These are phyloP conservation scores for Carassius gibelio DNA, from an alignment of 2,113 vertebrate species.

Conservation along the genomic window DNA sequence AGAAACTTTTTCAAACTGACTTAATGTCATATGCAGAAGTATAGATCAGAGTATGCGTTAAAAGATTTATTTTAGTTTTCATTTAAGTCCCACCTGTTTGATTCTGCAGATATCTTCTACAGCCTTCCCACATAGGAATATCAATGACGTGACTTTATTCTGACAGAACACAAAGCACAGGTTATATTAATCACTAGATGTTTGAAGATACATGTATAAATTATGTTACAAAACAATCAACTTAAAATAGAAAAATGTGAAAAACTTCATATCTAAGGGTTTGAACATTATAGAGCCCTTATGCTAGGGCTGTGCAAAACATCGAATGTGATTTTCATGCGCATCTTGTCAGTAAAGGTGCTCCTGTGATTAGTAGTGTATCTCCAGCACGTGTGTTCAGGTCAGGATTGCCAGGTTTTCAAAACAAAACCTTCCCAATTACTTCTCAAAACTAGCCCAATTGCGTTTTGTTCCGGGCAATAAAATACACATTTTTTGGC, in stretches of 20 bases:
- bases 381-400: too few relatives aligned
- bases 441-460: too few relatives aligned
- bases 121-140: slow-evolving; percentile 92
- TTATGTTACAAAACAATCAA: background rate
- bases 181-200: background rate
- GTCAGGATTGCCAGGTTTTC: too few relatives aligned
- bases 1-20: slow-evolving; percentile 15
- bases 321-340: too few relatives aligned
- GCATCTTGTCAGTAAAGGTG: too few relatives aligned
- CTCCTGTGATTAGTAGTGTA: too few relatives aligned
- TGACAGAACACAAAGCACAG: slow-evolving; percentile 66
- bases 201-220: background rate
- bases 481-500: too few relatives aligned
- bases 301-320: background rate
- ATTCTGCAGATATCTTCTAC: slow-evolving; percentile 97
- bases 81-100: slow-evolving; percentile 84
- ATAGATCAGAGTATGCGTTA: background rate
- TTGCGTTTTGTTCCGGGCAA: too few relatives aligned
- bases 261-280: background rate
- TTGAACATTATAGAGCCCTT: background rate
- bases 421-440: too few relatives aligned
- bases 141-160: slow-evolving; percentile 99
- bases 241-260: background rate
- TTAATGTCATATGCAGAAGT: background rate
- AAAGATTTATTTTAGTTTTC: background rate